These are phyloP conservation scores for Panagrolaimus sp. DNA, from an alignment of 1,140 invertebrate genomes.

Conservation along the genomic window DNA sequence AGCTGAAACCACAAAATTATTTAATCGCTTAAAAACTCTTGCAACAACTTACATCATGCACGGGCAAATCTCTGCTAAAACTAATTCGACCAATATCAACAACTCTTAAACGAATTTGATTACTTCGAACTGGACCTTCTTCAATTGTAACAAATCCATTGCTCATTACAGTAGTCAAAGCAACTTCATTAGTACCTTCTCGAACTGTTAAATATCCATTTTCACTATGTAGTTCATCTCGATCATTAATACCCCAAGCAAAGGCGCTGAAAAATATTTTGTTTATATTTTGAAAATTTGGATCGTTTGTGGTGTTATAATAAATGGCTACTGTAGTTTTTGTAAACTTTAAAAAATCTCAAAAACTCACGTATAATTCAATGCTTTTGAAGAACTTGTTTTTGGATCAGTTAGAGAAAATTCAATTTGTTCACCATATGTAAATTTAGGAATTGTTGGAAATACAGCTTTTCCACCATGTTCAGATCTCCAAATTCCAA, in stretches of 20 bases:
- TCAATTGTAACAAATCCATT: slow-evolving; percentile 58
- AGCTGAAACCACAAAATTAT: slow-evolving; percentile 32
- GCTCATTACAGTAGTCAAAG: slow-evolving; percentile 57
- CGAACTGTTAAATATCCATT: slow-evolving; percentile 54
- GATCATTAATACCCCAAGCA: slow-evolving; percentile 56
- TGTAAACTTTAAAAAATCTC: too few relatives aligned
- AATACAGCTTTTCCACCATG: slow-evolving; percentile 52
- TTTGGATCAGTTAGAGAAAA: slow-evolving; percentile 45
- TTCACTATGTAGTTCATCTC: slow-evolving; percentile 53
- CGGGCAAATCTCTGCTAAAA: slow-evolving; percentile 55
- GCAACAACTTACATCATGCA: slow-evolving; percentile 52
- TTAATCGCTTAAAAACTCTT: background rate
- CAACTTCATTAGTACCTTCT: slow-evolving; percentile 39
- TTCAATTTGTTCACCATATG: slow-evolving; percentile 55
- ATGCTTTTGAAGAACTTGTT: slow-evolving; percentile 33
- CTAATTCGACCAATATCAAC: slow-evolving; percentile 56
- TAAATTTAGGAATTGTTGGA: slow-evolving; percentile 57
- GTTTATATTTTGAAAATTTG: background rate
- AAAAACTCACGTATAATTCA: slow-evolving; percentile 54
- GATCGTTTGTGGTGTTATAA: too few relatives aligned
- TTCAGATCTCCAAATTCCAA: slow-evolving; percentile 56
- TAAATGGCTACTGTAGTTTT: too few relatives aligned
- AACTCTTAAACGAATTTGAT: slow-evolving; percentile 42
- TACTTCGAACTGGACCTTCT: slow-evolving; percentile 32
- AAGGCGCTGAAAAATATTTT: slow-evolving; percentile 42